Evolutionary conservation across 92 coral and sea anemone species (phyloP).

Genomic region (Paragorgia papillata): DNA sequence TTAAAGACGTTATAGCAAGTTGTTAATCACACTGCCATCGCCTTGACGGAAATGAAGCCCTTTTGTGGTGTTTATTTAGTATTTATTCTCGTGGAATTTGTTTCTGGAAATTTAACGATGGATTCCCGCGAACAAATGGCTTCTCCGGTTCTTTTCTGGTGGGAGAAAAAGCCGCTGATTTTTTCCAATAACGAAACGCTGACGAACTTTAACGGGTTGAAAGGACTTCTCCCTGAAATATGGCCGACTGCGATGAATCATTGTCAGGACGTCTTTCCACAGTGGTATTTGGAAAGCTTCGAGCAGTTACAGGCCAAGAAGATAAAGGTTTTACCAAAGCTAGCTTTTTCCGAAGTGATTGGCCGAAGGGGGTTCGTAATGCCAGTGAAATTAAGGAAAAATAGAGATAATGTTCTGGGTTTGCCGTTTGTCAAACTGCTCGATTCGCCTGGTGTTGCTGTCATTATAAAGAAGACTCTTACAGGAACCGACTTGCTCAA

Average conservation of each 20-base stretch:
- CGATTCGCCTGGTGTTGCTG: conserved; percentile 84
- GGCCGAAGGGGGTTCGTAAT: conserved; percentile 44
- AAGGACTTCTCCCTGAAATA: conserved; percentile 75
- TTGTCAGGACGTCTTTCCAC: not conserved
- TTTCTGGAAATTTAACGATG: not conserved
- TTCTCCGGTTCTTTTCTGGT: conserved; percentile 57
- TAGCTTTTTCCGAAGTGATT: not conserved
- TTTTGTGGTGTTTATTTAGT: too few species aligned
- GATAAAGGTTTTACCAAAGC: not conserved
- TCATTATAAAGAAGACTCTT: conserved; percentile 62
- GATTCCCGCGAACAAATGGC: conserved; percentile 56
- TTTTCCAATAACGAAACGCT: conserved; percentile 41
- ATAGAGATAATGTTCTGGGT: conserved; percentile 46
- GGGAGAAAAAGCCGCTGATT: conserved; percentile 65
- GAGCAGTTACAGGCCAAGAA: not conserved
- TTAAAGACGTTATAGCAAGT: too few species aligned
- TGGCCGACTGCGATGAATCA: conserved; percentile 17
- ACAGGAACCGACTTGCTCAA: conserved; percentile 80
- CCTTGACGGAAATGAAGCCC: too few species aligned
- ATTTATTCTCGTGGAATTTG: not conserved
- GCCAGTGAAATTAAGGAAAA: conserved; percentile 71
- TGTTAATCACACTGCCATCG: too few species aligned
- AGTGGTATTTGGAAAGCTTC: too few species aligned
- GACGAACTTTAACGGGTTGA: not conserved
- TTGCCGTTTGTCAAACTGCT: conserved; percentile 73